These are phyloP conservation scores for Chrysocyon brachyurus DNA, from an alignment of 2,797 vertebrate species.

Conservation along the genomic window DNA sequence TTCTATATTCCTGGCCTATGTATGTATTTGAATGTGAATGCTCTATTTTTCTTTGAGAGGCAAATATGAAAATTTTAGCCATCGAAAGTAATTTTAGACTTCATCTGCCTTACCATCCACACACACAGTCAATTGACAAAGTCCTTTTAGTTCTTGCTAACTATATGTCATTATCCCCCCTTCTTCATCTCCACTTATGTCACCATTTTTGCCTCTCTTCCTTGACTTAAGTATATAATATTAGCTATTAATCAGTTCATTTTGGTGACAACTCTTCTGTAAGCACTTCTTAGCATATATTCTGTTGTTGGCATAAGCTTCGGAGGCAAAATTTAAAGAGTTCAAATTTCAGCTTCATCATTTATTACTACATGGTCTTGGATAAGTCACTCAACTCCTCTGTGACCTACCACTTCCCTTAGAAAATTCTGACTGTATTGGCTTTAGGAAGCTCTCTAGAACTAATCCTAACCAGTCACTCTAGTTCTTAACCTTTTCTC, in stretches of 20 bases:
- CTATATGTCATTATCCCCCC: background rate
- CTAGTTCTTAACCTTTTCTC: background rate
- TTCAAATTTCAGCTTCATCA: background rate
- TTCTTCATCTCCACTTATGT: background rate
- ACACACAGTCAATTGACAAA: background rate
- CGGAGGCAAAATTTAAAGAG: background rate
- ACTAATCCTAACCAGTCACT: background rate
- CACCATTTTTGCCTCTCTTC: conserved; percentile 24
- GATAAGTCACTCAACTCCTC: background rate
- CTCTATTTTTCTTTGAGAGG: conserved; percentile 57
- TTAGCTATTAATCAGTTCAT: background rate
- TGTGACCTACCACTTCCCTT: background rate
- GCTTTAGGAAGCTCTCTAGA: conserved; percentile 2
- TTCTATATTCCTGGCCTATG: background rate
- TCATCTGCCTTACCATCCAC: background rate
- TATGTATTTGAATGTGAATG: conserved; percentile 41
- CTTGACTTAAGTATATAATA: background rate
- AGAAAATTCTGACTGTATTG: background rate
- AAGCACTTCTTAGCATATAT: background rate
- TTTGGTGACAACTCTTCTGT: background rate
- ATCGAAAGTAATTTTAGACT: conserved; percentile 28
- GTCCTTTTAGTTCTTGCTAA: background rate
- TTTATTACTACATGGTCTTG: conserved; percentile 32
- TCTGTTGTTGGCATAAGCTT: background rate
- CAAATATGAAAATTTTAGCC: conserved; percentile 36